These are phyloP conservation scores for Euclidia mi DNA, from an alignment of 2,888 invertebrate genomes.

Conservation along the genomic window DNA sequence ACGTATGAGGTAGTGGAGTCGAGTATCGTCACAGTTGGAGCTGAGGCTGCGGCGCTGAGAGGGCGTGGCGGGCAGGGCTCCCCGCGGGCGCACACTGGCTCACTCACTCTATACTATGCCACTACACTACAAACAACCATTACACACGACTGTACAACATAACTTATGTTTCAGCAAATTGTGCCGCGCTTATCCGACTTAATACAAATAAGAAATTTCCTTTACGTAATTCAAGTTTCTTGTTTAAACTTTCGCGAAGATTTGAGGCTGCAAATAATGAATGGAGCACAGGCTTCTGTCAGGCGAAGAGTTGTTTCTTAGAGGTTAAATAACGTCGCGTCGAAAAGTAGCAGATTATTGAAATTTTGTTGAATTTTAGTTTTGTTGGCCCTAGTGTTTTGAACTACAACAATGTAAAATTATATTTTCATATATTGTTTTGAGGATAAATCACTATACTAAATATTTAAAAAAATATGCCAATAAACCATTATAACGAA, in stretches of 20 bases:
- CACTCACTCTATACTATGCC: constrained; percentile 8
- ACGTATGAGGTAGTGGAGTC: constrained; percentile 38
- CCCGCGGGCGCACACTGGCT: constrained; percentile 21
- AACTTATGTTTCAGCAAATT: constrained; percentile 48
- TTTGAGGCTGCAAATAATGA: constrained; percentile 47
- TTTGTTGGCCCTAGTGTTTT: constrained; percentile 7
- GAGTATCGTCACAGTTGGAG: constrained; percentile 50
- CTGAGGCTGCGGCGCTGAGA: constrained; percentile 42
- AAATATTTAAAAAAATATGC: too few relatives aligned
- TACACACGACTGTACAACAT: constrained; percentile 34
- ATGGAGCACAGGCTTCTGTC: constrained; percentile 30
- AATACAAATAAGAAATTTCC: constrained; percentile 38
- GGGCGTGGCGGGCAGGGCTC: constrained; percentile 15
- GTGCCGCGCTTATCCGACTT: constrained; percentile 35
- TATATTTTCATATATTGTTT: too few relatives aligned
- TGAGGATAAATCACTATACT: too few relatives aligned
- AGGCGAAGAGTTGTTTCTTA: constrained; percentile 44
- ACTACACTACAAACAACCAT: constrained; percentile 49
- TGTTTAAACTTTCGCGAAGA: constrained; percentile 38
- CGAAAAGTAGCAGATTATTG: constrained; percentile 38
- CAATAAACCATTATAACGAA: too few relatives aligned
- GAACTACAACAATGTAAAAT: constrained; percentile 20
- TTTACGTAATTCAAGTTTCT: constrained; percentile 28
- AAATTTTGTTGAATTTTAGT: constrained; percentile 44
- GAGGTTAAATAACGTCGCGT: constrained; percentile 28